Evolutionary conservation across 2,113 vertebrate genomes (phyloP).

Genomic region (Irena cyanogastra): DNA sequence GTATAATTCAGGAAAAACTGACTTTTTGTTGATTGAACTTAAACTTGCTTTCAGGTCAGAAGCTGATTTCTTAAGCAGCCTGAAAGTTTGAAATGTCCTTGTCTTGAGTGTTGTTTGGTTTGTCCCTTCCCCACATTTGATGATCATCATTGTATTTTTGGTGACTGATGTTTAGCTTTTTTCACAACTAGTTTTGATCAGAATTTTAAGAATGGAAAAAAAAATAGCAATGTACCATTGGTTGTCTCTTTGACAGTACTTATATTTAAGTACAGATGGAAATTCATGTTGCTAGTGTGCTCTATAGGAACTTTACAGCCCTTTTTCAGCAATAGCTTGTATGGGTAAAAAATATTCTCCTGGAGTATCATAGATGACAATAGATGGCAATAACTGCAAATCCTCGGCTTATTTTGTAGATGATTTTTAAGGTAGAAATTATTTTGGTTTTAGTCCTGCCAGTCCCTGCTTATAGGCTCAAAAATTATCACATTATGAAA

Average conservation of each 20-base stretch:
- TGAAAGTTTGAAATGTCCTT: neutral
- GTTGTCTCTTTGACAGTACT: neutral
- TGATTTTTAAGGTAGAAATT: neutral
- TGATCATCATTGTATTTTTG: neutral
- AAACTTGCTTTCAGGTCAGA: neutral
- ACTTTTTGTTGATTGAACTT: neutral
- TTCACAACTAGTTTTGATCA: neutral
- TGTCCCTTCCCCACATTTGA: neutral
- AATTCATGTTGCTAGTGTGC: neutral
- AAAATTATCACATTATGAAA: neutral
- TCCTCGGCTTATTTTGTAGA: neutral
- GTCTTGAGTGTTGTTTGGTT: neutral
- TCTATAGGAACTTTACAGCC: neutral
- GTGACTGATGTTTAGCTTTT: neutral
- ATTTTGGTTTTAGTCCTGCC: neutral
- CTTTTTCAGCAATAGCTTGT: neutral
- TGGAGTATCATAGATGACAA: neutral
- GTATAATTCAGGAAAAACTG: neutral
- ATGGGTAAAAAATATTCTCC: neutral
- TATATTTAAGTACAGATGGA: neutral
- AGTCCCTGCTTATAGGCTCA: neutral
- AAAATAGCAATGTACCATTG: neutral
- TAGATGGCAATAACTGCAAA: neutral
- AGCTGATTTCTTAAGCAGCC: neutral
- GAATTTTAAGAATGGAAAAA: neutral